phyloP scores from a whole-genome alignment of 1,140 invertebrate species.

The Kradibia gibbosae region DNA sequence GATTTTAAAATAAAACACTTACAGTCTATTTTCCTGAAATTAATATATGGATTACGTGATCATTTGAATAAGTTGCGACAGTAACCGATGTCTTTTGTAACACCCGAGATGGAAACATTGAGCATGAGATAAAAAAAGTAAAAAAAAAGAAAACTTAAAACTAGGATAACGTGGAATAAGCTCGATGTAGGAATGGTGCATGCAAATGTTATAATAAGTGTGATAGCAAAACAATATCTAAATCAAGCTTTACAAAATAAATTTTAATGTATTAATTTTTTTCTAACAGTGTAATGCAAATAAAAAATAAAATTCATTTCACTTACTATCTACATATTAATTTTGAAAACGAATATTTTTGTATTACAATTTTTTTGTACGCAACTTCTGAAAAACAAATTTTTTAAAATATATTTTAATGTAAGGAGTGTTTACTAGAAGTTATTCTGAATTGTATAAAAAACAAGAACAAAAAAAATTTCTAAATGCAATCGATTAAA shows the following conservation, averaged over 20 bases:
- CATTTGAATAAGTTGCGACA: background rate
- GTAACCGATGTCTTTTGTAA: background rate
- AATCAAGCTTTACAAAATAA: background rate
- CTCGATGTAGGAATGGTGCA: constrained; percentile 13
- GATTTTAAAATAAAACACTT: too few species aligned
- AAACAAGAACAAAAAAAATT: too few species aligned
- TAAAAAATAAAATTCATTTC: constrained; percentile 4
- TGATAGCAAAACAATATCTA: background rate
- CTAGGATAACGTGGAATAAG: background rate
- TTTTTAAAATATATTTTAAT: background rate
- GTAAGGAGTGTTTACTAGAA: background rate
- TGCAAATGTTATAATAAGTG: constrained; percentile 6
- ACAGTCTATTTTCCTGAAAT: too few species aligned
- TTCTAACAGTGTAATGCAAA: background rate
- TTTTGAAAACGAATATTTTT: too few species aligned
- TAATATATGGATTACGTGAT: too few species aligned
- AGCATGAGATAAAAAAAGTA: background rate
- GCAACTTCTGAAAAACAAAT: background rate
- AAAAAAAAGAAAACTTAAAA: constrained; percentile 16
- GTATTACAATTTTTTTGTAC: background rate
- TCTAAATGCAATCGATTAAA: too few species aligned
- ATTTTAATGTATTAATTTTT: background rate
- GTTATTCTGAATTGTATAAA: too few species aligned
- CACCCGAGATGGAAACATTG: constrained; percentile 35
- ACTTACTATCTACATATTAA: background rate